phyloP scores from a whole-genome alignment of 2,797 vertebrate genomes.

The Hapalemur alaotrensis region DNA sequence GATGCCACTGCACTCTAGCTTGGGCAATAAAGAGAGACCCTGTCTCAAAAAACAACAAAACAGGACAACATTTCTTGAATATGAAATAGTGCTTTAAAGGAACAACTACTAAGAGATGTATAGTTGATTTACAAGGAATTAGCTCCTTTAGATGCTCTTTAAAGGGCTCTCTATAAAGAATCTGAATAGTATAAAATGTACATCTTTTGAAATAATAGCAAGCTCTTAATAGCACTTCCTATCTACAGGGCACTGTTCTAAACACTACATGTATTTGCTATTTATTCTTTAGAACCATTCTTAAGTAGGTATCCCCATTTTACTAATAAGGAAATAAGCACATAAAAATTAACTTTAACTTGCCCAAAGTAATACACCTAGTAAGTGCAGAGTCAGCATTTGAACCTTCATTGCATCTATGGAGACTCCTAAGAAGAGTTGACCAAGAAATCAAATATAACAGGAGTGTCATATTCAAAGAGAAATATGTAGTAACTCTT shows the following conservation, averaged over 20 bases:
- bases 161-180: neutral
- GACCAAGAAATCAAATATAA: neutral
- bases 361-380: neutral
- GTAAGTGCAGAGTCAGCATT: neutral
- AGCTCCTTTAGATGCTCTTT: neutral
- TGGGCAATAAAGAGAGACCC: neutral
- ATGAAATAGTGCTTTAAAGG: neutral
- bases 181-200: neutral
- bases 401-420: neutral
- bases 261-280: neutral
- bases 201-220: neutral
- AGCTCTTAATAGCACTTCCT: conserved; percentile 4
- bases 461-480: neutral
- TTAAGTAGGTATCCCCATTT: neutral
- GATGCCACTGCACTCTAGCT: neutral
- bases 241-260: neutral
- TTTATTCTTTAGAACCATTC: neutral
- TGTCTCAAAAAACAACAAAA: neutral
- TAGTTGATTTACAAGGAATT: neutral
- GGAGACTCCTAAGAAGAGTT: neutral
- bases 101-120: neutral
- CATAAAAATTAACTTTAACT: conserved; percentile 9
- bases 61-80: conserved; percentile 7
- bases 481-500: neutral
- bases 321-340: conserved; percentile 10